Evolutionary conservation across 2,113 vertebrate genomes (phyloP).

Genomic region (Salvelinus fontinalis): DNA sequence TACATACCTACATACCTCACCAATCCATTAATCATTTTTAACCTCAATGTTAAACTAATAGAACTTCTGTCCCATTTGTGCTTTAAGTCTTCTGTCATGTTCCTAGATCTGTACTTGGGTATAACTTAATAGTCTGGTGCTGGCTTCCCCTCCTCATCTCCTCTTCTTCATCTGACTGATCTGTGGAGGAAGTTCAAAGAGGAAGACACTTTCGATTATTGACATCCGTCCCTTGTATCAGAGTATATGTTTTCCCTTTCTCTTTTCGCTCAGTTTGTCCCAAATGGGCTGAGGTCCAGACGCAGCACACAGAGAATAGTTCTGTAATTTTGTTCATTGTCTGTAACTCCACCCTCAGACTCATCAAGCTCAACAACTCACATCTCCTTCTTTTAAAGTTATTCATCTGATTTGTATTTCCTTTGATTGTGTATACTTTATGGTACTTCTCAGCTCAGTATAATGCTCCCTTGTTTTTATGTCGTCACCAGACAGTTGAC

Average conservation of each 20-base stretch:
- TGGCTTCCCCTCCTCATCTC: not conserved
- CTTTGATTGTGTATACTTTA: too few species aligned
- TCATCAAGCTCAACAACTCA: conserved; percentile 87
- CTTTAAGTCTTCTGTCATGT: too few species aligned
- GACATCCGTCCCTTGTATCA: not conserved
- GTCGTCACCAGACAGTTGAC: conserved; percentile 72
- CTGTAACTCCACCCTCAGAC: conserved; percentile 89
- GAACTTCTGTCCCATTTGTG: too few species aligned
- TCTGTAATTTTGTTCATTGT: conserved; percentile 85
- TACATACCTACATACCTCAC: too few species aligned
- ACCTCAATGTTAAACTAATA: not conserved
- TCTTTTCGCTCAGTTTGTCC: conserved; percentile 81
- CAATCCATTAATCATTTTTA: not conserved
- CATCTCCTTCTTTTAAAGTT: not conserved
- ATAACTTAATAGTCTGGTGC: not conserved
- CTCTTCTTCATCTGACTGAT: too few species aligned
- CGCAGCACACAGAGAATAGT: conserved; percentile 82
- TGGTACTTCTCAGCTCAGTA: not conserved
- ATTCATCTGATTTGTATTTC: not conserved
- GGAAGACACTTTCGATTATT: too few species aligned
- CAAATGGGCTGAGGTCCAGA: conserved; percentile 92
- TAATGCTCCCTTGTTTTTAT: not conserved
- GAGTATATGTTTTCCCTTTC: not conserved
- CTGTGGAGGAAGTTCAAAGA: too few species aligned
- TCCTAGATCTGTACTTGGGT: too few species aligned